A percentile compares a stretch with the other conserved stretches of the same genome.
These are phyloP conservation scores for Macropus fuliginosus DNA, from an alignment of 2,797 vertebrate species.

Conservation along the genomic window DNA sequence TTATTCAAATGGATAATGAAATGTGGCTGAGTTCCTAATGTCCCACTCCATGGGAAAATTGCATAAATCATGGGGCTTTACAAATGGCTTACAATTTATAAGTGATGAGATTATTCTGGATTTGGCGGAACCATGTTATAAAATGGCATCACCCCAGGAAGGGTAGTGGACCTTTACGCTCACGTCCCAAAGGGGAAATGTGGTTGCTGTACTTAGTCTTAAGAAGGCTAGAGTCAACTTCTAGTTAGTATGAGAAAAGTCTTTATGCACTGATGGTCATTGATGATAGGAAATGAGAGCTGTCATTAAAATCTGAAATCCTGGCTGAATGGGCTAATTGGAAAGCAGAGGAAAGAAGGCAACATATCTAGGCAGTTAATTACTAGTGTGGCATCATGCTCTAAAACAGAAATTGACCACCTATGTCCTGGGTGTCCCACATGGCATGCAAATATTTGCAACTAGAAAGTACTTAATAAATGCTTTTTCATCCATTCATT, in stretches of 20 bases:
- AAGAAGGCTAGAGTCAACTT: slow-evolving; percentile 16
- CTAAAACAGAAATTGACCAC: not conserved
- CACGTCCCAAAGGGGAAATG: not conserved
- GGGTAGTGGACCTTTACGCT: not conserved
- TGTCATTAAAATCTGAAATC: not conserved
- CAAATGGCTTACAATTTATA: slow-evolving; percentile 64
- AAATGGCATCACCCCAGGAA: slow-evolving; percentile 12
- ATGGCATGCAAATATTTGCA: not conserved
- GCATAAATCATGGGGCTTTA: slow-evolving; percentile 65
- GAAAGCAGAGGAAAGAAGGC: not conserved
- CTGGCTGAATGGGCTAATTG: not conserved
- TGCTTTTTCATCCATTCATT: not conserved
- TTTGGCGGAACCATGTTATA: slow-evolving; percentile 56
- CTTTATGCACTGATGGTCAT: not conserved
- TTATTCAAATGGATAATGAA: slow-evolving; percentile 84
- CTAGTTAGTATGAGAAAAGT: not conserved
- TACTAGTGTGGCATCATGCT: not conserved
- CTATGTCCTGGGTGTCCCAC: not conserved
- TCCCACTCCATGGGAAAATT: slow-evolving; percentile 74
- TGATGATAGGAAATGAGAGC: not conserved
- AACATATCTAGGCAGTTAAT: not conserved
- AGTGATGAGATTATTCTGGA: slow-evolving; percentile 70
- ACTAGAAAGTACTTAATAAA: not conserved
- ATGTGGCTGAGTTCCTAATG: slow-evolving; percentile 74
- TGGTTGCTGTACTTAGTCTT: slow-evolving; percentile 12